phyloP scores from a whole-genome alignment of 2,888 invertebrate genomes.

The Acanthosepion pharaonis region DNA sequence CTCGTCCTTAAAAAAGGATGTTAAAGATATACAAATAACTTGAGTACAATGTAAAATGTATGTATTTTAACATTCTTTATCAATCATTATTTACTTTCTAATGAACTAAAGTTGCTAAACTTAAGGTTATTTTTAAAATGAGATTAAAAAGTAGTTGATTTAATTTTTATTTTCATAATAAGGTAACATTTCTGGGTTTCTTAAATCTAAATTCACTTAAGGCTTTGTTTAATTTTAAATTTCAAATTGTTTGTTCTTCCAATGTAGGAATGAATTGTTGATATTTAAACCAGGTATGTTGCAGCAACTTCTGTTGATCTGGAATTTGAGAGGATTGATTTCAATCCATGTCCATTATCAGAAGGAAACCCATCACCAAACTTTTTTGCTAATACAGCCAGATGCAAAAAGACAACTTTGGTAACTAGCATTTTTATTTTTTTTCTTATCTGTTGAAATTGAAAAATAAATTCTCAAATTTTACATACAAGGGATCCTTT shows the following conservation, averaged over 20 bases:
- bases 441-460: neutral
- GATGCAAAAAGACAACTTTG: constrained; percentile 83
- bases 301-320: constrained; percentile 94
- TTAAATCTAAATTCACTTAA: neutral
- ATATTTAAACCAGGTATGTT: constrained; percentile 77
- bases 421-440: constrained; percentile 58
- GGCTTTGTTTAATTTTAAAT: too few species aligned
- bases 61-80: too few species aligned
- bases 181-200: neutral
- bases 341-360: constrained; percentile 95
- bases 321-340: constrained; percentile 96
- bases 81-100: too few species aligned
- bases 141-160: too few species aligned
- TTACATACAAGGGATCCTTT: too few species aligned
- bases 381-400: constrained; percentile 89
- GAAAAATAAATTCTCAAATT: too few species aligned
- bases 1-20: too few species aligned
- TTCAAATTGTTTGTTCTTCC: too few species aligned
- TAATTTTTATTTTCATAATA: neutral
- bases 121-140: too few species aligned
- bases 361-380: constrained; percentile 91
- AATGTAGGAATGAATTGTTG: neutral
- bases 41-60: too few species aligned
- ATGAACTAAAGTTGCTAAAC: too few species aligned
- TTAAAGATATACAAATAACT: too few species aligned